Percentiles rank a stretch among this genome's conserved stretches.
phyloP scores from a whole-genome alignment of 2,113 vertebrate genomes.

The Scortum barcoo region DNA sequence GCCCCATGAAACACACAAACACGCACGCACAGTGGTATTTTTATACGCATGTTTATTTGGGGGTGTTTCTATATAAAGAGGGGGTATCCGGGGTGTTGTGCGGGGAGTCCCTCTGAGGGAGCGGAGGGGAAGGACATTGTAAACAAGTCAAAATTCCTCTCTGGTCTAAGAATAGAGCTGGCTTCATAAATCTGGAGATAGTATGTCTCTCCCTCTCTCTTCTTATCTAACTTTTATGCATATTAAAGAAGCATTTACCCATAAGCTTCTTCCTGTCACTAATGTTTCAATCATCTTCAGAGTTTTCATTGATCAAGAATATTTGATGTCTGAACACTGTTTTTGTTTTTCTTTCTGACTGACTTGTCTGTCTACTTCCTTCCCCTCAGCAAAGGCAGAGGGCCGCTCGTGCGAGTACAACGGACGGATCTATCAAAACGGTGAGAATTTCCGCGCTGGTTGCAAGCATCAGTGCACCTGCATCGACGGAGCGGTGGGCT shows the following conservation, averaged over 20 bases:
- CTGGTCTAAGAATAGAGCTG: constrained; percentile 78
- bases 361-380: not conserved
- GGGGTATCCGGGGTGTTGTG: constrained; percentile 72
- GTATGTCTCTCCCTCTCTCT: constrained; percentile 32
- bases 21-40: constrained; percentile 70
- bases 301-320: not conserved
- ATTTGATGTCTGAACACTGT: not conserved
- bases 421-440: constrained; percentile 86
- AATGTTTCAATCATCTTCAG: not conserved
- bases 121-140: constrained; percentile 63
- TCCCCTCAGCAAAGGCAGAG: constrained; percentile 84
- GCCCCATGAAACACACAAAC: constrained; percentile 55
- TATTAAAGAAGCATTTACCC: not conserved
- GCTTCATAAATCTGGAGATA: constrained; percentile 66
- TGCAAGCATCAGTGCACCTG: constrained; percentile 90
- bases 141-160: constrained; percentile 76
- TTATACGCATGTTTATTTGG: constrained; percentile 75
- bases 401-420: constrained; percentile 88
- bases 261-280: not conserved
- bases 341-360: not conserved
- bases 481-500: constrained; percentile 88
- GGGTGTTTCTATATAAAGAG: constrained; percentile 77
- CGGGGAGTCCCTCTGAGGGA: constrained; percentile 65
- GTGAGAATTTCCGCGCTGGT: constrained; percentile 86
- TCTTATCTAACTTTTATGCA: constrained; percentile 11